A percentile compares a stretch with the other conserved stretches of the same genome.
phyloP scores from a whole-genome alignment of 2,888 invertebrate genomes.

The Pollenia labialis region DNA sequence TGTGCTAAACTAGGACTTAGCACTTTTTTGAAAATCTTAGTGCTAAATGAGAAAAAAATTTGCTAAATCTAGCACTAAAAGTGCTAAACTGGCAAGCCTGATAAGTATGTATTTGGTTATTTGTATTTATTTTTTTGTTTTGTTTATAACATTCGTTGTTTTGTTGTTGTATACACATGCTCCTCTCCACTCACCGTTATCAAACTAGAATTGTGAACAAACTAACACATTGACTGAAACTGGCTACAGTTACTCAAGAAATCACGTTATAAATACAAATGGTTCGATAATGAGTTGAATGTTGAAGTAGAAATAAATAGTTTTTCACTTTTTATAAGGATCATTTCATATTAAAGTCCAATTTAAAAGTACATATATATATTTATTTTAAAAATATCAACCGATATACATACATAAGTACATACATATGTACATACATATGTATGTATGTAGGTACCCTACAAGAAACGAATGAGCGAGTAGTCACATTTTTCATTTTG shows the following conservation, averaged over 20 bases:
- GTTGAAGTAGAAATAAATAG: not conserved
- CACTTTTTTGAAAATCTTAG: no score
- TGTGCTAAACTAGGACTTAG: no score
- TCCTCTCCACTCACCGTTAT: constrained; percentile 41
- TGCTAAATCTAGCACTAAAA: no score
- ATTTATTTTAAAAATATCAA: no score
- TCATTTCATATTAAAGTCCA: constrained; percentile 2
- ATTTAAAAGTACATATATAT: not conserved
- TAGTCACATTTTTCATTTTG: no score
- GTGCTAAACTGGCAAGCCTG: no score
- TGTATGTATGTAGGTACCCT: no score
- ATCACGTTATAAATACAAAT: constrained; percentile 22
- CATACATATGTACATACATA: no score
- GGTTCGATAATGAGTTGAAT: constrained; percentile 43
- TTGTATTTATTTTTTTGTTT: constrained; percentile 55
- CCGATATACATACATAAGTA: no score
- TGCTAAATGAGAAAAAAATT: no score
- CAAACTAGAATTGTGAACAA: constrained; percentile 33
- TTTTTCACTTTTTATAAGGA: not conserved
- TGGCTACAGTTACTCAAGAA: constrained; percentile 24
- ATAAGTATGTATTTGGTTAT: constrained; percentile 22
- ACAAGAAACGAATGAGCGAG: no score
- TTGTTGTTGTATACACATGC: constrained; percentile 38
- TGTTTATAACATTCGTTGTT: constrained; percentile 51
- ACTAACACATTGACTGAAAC: constrained; percentile 21